Base-by-base conservation (phyloP, 1,140 invertebrate species). In the Bombus sibiricus region DNA sequence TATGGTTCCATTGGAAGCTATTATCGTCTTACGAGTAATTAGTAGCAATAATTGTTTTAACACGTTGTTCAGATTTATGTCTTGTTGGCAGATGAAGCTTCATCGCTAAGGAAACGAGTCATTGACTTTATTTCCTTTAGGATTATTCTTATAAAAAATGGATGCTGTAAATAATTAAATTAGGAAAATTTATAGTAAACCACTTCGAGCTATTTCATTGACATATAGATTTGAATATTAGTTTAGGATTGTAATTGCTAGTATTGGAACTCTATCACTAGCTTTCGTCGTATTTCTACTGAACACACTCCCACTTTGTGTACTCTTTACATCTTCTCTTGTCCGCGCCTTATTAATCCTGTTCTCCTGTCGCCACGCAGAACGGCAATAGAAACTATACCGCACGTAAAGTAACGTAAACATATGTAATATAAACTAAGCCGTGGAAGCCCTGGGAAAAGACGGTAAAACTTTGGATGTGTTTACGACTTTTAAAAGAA, bases 361-460 rank as follows among this genome's bases (percentile, higher is more conserved):
- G 37, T 68, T 77, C 62, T 71, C 53, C 73, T 79, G 64, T 89
- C 88, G 57, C 81, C 78, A 74, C 57, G 75, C 41, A 34, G 37
- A 81, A 62, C 59, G 39, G n/a, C 81, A n/a, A 77, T 78, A 87
- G 73, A 66, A 85, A 64, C 83, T 85, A 15, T 64, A 77, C 82
- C 81, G 85, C 73, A 47, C 88, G 87, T 87, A 88, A 91, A 89
- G 81, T 92, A 92, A 91, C 73, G 86, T 92, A 93, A 93, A 93
- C 91, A 91, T 69, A 83, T 73, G 64, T 86, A 89, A 76, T 59
- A 66, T 90, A 90, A 90, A 89, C 89, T 41, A 73, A 43, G 22
- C 62, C 12, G 12, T 78, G 87, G 71, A 77, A 82, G 91, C 87
- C 87, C 32, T 92, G 89, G 90, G 89, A 93, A 91, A 91, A 83